These are phyloP conservation scores for Ceratina japonica DNA, from an alignment of 1,140 invertebrate species.

Conservation along the genomic window DNA sequence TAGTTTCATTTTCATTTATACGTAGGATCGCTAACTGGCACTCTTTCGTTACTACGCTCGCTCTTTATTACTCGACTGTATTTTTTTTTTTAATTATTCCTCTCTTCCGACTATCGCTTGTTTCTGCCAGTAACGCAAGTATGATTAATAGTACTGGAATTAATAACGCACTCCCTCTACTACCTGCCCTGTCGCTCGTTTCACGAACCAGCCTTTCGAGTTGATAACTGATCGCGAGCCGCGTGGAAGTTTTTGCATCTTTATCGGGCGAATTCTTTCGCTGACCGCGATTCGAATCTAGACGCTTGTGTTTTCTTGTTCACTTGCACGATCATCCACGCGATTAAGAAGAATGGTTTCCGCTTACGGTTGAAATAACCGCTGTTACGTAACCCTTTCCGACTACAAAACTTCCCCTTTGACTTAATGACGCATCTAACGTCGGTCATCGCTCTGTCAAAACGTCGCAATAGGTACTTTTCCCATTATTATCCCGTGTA, in stretches of 20 bases:
- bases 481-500: too few relatives aligned
- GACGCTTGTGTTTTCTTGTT: slow-evolving; percentile 4
- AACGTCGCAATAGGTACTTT: too few relatives aligned
- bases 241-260: slow-evolving; percentile 25
- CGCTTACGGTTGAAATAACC: not conserved
- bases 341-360: slow-evolving; percentile 27
- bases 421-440: slow-evolving; percentile 6
- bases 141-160: slow-evolving; percentile 46
- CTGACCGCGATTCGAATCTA: slow-evolving; percentile 8
- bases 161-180: slow-evolving; percentile 36
- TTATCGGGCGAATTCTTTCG: slow-evolving; percentile 39
- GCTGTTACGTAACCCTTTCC: not conserved
- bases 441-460: not conserved
- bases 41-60: not conserved
- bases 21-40: not conserved
- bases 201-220: slow-evolving; percentile 23
- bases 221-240: slow-evolving; percentile 19
- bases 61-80: slow-evolving; percentile 36
- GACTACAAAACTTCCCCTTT: not conserved
- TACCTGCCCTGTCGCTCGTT: slow-evolving; percentile 27
- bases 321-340: slow-evolving; percentile 25
- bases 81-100: slow-evolving; percentile 28
- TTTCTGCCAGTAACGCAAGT: slow-evolving; percentile 49
- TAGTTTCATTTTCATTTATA: slow-evolving; percentile 45
- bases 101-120: slow-evolving; percentile 38